A percentile compares a stretch with the other conserved stretches of the same genome.
These are phyloP conservation scores for Mesaphorura yosii DNA, from an alignment of 1,140 invertebrate genomes.

Conservation along the genomic window DNA sequence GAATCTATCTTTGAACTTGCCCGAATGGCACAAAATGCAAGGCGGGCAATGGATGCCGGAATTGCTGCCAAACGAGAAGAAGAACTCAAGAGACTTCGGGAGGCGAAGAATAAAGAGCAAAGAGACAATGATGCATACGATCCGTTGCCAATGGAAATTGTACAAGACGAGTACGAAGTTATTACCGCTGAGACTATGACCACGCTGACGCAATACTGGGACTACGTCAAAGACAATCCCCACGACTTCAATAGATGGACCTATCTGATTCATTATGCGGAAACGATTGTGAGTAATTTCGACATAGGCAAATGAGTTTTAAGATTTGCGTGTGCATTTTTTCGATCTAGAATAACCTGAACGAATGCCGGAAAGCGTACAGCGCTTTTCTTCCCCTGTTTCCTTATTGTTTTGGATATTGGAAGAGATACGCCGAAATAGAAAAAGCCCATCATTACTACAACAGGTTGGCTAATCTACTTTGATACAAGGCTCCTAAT, in stretches of 20 bases:
- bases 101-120: constrained; percentile 3
- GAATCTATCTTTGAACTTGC: constrained; percentile 20
- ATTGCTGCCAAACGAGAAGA: not conserved
- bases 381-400: constrained; percentile 31
- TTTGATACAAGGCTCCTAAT: too few species aligned
- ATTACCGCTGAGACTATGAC: constrained; percentile 12
- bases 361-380: constrained; percentile 23
- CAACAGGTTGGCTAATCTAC: constrained; percentile 25
- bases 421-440: constrained; percentile 27
- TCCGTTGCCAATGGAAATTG: constrained; percentile 29
- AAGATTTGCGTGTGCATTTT: constrained; percentile 6
- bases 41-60: constrained; percentile 14
- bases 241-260: constrained; percentile 30
- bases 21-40: constrained; percentile 18
- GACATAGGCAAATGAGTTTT: not conserved
- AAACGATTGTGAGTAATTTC: constrained; percentile 13
- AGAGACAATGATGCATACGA: too few species aligned
- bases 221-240: constrained; percentile 24
- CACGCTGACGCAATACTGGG: constrained; percentile 22
- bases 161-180: constrained; percentile 7
- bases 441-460: constrained; percentile 24
- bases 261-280: constrained; percentile 26
- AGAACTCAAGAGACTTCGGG: constrained; percentile 4
- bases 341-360: constrained; percentile 14
- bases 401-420: constrained; percentile 31